Conservation (phyloP, 2,888 invertebrate genomes). For the Amblyjoppa fuscipennis region DNA sequence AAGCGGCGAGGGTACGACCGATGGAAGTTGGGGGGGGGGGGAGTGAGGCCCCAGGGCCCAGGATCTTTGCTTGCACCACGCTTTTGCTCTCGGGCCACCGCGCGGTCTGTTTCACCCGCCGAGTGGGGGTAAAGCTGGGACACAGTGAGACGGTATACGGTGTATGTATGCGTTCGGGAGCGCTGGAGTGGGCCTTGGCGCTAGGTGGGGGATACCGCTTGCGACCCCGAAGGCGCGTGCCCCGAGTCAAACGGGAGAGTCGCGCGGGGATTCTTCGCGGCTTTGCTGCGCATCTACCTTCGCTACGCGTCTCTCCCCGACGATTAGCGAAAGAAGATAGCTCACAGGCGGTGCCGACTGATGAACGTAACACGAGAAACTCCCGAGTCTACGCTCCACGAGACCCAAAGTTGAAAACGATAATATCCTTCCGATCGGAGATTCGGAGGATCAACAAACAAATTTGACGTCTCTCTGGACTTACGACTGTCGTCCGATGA, state of each 20-base stretch:
- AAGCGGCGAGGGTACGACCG: constrained; percentile 53
- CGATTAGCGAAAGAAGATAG: constrained; percentile 56
- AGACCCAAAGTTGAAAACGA: neutral
- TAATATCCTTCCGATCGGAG: neutral
- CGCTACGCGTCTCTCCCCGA: constrained; percentile 44
- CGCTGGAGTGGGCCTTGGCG: constrained; percentile 57
- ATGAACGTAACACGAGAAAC: constrained; percentile 32
- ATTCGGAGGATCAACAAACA: neutral
- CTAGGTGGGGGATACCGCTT: constrained; percentile 74
- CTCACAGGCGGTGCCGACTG: constrained; percentile 15
- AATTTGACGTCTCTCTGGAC: neutral
- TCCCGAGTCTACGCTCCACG: neutral
- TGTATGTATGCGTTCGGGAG: constrained; percentile 23
- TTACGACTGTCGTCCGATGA: constrained; percentile 46
- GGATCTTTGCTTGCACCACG: constrained; percentile 51
- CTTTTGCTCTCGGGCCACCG: constrained; percentile 51
- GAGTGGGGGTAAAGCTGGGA: constrained; percentile 59
- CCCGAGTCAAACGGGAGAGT: constrained; percentile 78
- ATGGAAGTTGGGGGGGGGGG: constrained; percentile 10
- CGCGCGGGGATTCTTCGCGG: constrained; percentile 62
- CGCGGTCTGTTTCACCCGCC: constrained; percentile 33
- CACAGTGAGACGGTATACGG: neutral
- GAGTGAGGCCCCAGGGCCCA: constrained; percentile 23
- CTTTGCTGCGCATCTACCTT: constrained; percentile 47
- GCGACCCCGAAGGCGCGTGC: constrained; percentile 81